Conservation (phyloP, 2,113 vertebrate species). For the Donacobius atricapilla region DNA sequence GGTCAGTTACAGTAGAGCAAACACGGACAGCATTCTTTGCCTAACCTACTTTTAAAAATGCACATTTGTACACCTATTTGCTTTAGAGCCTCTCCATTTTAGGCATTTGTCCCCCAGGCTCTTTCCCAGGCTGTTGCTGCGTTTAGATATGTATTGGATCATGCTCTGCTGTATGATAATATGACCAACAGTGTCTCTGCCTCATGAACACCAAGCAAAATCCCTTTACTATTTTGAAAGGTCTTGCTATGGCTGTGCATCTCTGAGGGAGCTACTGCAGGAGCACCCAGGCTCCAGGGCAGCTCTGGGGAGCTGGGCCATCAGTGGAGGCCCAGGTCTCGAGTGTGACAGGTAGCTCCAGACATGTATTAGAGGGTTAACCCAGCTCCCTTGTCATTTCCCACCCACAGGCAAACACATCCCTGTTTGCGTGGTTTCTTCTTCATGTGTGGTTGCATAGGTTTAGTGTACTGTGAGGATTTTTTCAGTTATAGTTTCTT, state of each 20-base stretch:
- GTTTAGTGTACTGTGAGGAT: background rate
- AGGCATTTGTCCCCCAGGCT: background rate
- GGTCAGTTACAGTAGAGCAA: background rate
- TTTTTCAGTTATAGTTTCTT: background rate
- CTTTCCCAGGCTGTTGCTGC: background rate
- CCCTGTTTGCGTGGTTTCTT: background rate
- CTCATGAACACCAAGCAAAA: background rate
- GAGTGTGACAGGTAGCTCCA: background rate
- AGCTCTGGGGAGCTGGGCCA: background rate
- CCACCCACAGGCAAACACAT: background rate
- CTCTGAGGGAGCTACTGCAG: background rate
- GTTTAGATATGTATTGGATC: background rate
- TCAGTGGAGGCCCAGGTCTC: background rate
- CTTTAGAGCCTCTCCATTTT: background rate
- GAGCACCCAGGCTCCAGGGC: background rate
- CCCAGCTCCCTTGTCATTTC: background rate
- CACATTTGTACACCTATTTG: rapidly evolving
- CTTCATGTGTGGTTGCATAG: rapidly evolving
- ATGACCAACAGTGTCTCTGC: background rate
- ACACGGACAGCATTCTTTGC: background rate
- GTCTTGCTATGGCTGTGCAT: background rate
- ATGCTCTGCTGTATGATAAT: background rate
- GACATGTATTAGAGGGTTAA: background rate
- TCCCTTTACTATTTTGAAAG: background rate
- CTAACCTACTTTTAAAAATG: background rate